Evolutionary conservation across 37 sponge, comb jelly and placozoan species (phyloP), one percentile per base, ranked within the genome.

Genomic region (Crambe crambe): DNA sequence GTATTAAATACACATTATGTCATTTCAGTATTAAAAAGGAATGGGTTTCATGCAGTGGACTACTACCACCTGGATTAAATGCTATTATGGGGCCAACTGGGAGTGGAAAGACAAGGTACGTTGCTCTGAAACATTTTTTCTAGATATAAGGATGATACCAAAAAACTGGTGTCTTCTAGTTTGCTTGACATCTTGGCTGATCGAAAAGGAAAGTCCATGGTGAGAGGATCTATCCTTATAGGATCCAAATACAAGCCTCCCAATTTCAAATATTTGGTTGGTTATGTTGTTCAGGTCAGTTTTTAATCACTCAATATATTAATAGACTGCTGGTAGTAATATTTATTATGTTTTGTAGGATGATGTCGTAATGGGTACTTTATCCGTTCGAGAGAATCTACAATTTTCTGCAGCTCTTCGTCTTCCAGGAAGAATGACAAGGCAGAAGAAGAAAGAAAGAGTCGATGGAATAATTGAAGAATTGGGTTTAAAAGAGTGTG

Each of bases 211-310:
- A 79, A 58, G 21, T 37, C 63, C 15, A 27, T 72, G 1, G 23
- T 72, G 38, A 74, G 42, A 2, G 94, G 94, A 22, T 41, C 10
- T 2, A 80, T 93, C 2, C 42, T 89, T 18, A 37, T 93, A 8
- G 77, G 89, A 67, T 90, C 87, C 56, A 56, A 75, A 32, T 54
- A 32, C 26, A 90, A 63, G 10, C 83, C 84, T 22, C 58, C 74
- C 29, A 67, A 93, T 60, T 93, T 85, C 81, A 89, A 75, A 44
- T 86, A 68, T 66, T 36, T 77, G 21, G 61, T 84, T 25, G 94
- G 90, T 26, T 93, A 93, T 85, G 94, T 93, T n/a, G 86, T 86
- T 2, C 88, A 87, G 75, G 88, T 87, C n/a, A n/a, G n/a, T n/a
- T n/a, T n/a, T n/a, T n/a, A n/a, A n/a, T n/a, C n/a, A n/a, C n/a